Evolutionary conservation across 2,113 vertebrate genomes (phyloP), one percentile per base, ranked within the genome.

Genomic region (Pelobates fuscus): DNA sequence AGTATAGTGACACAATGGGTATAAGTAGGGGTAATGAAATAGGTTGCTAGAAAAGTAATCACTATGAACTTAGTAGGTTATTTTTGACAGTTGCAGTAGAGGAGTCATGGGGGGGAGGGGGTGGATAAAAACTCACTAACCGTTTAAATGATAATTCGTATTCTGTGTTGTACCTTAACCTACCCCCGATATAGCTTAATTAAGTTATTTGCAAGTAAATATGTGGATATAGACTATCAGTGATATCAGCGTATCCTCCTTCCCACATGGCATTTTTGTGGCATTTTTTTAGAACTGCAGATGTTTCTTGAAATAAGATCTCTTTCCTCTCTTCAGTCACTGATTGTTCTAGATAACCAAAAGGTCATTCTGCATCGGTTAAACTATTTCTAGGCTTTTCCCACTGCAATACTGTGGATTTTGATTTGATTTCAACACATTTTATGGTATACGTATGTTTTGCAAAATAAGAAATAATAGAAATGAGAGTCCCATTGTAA

Each of bases 221-320:
- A 55, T 55, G 21, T 21, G 10, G 10, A 37, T 5, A 37, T 37
- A 10, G 32, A 37, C 32, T 37, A 2, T 55, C 2, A 55, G 21
- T 23, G 52, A 5, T 21, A 21, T 55, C 52, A 21, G 52, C 6
- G 20, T 17, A 49, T 8, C 11, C 21, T 23, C 11, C 52, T 23
- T 55, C 21, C 52, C 20, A 55, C 52, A 20, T 55, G 52, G n/a
- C 52, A 55, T 20, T 55, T 49, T 23, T 21, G 5, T 55, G 21
- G 52, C 52, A 55, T 55, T 55, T 55, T n/a, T 55, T 4, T 55
- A 23, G 52, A 23, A 23, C 52, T 55, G n/a, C 52, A 55, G n/a
- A 55, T 55, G 52, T 17, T 55, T 55, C 52, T 55, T 55, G 52
- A 55, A 55, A 55, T 55, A 20, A 55, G 52, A 55, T 55, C 52